Conservation (phyloP, 1,140 invertebrate genomes). For the Episyrphus balteatus region DNA sequence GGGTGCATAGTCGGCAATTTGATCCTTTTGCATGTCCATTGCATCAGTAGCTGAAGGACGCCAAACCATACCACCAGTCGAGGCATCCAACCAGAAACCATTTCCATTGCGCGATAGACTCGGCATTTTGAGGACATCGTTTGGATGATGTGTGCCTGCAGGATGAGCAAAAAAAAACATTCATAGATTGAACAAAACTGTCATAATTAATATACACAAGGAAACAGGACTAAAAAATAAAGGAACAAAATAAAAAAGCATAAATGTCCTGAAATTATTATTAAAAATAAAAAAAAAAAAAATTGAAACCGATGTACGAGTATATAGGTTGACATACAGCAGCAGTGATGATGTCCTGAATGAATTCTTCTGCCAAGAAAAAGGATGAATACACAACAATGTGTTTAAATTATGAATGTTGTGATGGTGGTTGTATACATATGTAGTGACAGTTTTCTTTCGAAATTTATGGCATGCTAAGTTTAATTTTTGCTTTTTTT, state of each 20-base stretch:
- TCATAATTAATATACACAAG: no score
- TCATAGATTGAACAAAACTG: neutral
- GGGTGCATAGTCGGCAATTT: slow-evolving; percentile 35
- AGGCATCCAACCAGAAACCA: slow-evolving; percentile 36
- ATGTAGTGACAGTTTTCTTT: no score
- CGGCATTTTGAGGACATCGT: slow-evolving; percentile 36
- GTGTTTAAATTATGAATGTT: no score
- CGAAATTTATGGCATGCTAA: no score
- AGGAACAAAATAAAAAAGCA: neutral
- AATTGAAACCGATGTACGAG: no score
- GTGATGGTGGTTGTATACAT: no score
- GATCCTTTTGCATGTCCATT: slow-evolving; percentile 36
- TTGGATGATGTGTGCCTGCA: slow-evolving; percentile 30
- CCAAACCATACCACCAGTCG: slow-evolving; percentile 36
- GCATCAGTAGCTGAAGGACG: slow-evolving; percentile 30
- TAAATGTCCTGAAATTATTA: neutral
- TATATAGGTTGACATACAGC: no score
- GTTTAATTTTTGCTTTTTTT: no score
- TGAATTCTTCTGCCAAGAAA: no score
- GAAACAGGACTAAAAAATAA: neutral
- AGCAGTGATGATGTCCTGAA: no score
- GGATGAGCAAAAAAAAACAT: slow-evolving; percentile 5
- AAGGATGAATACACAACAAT: no score
- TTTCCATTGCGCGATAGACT: slow-evolving; percentile 35
- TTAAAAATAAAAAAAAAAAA: no score